phyloP scores from a whole-genome alignment of 2,113 vertebrate species.

The Sturnus vulgaris region DNA sequence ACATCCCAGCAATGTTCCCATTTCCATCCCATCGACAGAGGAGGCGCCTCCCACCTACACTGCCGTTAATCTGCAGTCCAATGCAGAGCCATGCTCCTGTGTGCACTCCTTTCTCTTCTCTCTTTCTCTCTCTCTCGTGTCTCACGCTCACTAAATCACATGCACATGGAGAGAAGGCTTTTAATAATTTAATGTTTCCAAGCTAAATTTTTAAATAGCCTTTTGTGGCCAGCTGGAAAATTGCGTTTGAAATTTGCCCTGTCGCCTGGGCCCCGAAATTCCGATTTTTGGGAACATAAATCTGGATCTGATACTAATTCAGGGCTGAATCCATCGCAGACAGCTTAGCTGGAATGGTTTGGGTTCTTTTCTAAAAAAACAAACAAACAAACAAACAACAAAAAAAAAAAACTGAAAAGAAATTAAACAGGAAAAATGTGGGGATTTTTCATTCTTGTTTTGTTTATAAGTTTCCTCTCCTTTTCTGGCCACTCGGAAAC shows the following conservation, averaged over 20 bases:
- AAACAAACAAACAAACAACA: background rate
- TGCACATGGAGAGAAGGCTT: conserved; percentile 65
- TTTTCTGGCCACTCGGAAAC: conserved; percentile 37
- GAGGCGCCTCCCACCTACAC: conserved; percentile 43
- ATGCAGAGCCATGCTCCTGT: conserved; percentile 42
- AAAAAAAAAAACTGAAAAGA: background rate
- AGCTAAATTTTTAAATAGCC: conserved; percentile 46
- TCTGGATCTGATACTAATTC: background rate
- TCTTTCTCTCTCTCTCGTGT: conserved; percentile 58
- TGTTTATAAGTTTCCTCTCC: background rate
- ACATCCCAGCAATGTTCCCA: conserved; percentile 36
- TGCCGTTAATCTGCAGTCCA: background rate
- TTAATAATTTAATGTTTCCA: conserved; percentile 49
- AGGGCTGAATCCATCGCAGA: background rate
- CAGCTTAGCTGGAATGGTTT: conserved; percentile 12
- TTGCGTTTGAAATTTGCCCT: conserved; percentile 19
- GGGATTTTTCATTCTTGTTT: conserved; percentile 5
- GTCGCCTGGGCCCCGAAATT: background rate
- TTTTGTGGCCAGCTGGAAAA: conserved; percentile 62
- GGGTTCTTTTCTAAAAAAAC: background rate
- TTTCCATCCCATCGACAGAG: conserved; percentile 47
- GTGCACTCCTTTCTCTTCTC: conserved; percentile 56
- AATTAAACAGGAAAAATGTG: background rate
- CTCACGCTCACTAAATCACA: conserved; percentile 62
- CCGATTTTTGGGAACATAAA: background rate